Evolutionary conservation across 2,113 vertebrate genomes (phyloP), one percentile per base, ranked within the genome.

Genomic region (Tetraodon nigroviridis): DNA sequence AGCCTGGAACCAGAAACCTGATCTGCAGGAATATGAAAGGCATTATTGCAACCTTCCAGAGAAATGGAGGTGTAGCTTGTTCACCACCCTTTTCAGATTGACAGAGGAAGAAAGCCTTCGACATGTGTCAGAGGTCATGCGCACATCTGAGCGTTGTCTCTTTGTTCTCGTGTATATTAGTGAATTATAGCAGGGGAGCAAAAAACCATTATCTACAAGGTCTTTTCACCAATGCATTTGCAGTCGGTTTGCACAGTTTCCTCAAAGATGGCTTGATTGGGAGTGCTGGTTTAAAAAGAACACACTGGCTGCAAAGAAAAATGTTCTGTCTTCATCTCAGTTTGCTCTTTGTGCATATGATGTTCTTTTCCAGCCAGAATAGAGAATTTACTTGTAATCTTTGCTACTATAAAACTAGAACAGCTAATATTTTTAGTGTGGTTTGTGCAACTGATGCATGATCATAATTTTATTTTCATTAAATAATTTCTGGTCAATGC

Each of bases 221-320:
- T 37, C 32, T 11, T 37, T 37, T 64, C 12, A 18, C 24, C 50
- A 65, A 64, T 42, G 27, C 44, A 64, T 51, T 49, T 19, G 61
- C 29, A 54, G 29, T 40, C 27, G 70, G 32, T 56, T 61, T 51
- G 80, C 79, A 73, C 67, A 65, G 64, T 79, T 54, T 71, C 73
- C 67, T 67, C 22, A 60, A 27, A 55, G 57, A 59, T 58, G 51
- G 52, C 59, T 55, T 55, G 62, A 64, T 60, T 50, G 53, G 66
- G 59, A 73, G 74, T 84, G 74, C 74, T 76, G 73, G 66, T 74
- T 78, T 59, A 49, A 79, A 55, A 73, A 71, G 58, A 70, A 75
- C 51, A 62, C 61, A 74, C 51, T 63, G 4, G 58, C 63, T 82
- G 45, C 67, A 74, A 60, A 37, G 32, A 37, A 12, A 37, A 37